Percentiles rank a stretch among this genome's conserved stretches.
Evolutionary conservation across 2,113 vertebrate species (phyloP).

Genomic region (Rallus limicola): DNA sequence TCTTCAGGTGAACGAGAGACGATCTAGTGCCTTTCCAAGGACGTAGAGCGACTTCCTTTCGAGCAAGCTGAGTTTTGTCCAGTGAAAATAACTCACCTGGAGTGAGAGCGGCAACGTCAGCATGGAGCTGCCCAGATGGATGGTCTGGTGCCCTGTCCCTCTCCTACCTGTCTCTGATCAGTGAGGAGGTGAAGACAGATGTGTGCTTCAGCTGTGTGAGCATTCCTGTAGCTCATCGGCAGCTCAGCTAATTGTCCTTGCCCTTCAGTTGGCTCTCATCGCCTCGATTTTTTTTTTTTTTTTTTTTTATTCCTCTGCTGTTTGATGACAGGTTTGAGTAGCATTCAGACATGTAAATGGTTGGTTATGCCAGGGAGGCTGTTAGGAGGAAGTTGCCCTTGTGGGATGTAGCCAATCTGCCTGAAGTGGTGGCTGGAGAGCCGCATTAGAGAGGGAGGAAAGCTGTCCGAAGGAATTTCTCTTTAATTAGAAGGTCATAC

Average conservation of each 20-base stretch:
- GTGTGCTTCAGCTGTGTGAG: rapidly evolving
- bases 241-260: not conserved
- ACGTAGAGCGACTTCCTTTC: not conserved
- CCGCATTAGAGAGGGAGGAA: not conserved
- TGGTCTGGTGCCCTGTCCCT: rapidly evolving
- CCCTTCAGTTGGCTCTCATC: not conserved
- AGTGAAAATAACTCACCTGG: not conserved
- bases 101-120: not conserved
- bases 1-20: not conserved
- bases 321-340: not conserved
- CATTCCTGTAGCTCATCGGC: not conserved
- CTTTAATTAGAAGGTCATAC: conserved; percentile 8
- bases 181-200: not conserved
- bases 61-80: not conserved
- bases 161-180: rapidly evolving
- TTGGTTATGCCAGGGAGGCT: not conserved
- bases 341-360: not conserved
- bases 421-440: not conserved
- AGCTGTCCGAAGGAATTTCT: conserved; percentile 4
- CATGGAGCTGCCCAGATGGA: rapidly evolving
- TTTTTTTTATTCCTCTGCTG: not conserved
- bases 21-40: not conserved
- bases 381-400: not conserved
- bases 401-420: not conserved
- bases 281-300: not conserved